A percentile compares a stretch with the other conserved stretches of the same genome.
These are phyloP conservation scores for Melanotaenia boesemani DNA, from an alignment of 2,797 vertebrate genomes.

Conservation along the genomic window DNA sequence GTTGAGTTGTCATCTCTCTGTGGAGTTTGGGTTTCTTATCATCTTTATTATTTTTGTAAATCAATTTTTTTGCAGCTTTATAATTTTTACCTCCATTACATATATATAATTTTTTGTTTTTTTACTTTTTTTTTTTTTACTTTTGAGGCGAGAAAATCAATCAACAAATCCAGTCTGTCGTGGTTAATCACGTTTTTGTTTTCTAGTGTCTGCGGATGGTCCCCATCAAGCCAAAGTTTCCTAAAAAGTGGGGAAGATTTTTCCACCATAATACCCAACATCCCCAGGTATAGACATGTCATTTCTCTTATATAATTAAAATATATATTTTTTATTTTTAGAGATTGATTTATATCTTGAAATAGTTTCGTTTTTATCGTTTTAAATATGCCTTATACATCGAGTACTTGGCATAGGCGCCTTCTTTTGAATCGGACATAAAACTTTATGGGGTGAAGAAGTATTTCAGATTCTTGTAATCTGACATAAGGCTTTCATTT, in stretches of 20 bases:
- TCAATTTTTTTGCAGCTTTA: slow-evolving; percentile 4
- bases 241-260: slow-evolving; percentile 68
- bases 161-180: slow-evolving; percentile 23
- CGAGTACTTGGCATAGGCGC: neutral
- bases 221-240: slow-evolving; percentile 65
- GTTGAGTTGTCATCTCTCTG: slow-evolving; percentile 42
- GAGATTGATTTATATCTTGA: slow-evolving; percentile 1
- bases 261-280: slow-evolving; percentile 71
- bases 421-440: slow-evolving; percentile 9
- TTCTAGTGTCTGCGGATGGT: slow-evolving; percentile 66
- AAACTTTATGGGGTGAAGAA: neutral
- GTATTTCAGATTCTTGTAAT: slow-evolving; percentile 12
- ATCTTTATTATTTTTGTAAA: slow-evolving; percentile 5
- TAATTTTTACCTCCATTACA: too few relatives aligned
- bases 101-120: neutral
- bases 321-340: neutral
- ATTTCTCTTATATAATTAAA: slow-evolving; percentile 59
- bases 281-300: slow-evolving; percentile 68
- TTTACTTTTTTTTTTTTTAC: too few relatives aligned
- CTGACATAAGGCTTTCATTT: slow-evolving; percentile 23
- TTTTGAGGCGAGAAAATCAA: slow-evolving; percentile 3
- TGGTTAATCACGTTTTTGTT: slow-evolving; percentile 73
- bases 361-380: neutral
- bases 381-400: neutral
- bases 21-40: neutral